These are phyloP conservation scores for Quadriops clusia DNA, from an alignment of 2,888 invertebrate species.

Conservation along the genomic window DNA sequence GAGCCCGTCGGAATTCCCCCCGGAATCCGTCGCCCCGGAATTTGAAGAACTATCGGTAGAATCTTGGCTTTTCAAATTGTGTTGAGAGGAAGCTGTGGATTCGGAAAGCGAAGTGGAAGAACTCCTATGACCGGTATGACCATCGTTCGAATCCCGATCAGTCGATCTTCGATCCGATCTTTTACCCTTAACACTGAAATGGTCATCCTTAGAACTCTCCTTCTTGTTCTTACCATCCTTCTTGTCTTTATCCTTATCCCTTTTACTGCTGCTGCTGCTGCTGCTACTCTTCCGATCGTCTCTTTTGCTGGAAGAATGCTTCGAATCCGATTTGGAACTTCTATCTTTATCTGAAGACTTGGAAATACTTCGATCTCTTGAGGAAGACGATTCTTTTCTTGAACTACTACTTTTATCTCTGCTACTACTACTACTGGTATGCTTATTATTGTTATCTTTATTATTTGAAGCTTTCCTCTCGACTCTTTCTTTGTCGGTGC, in stretches of 20 bases:
- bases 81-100: constrained; percentile 30
- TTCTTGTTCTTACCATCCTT: constrained; percentile 20
- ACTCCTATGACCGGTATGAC: constrained; percentile 38
- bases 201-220: constrained; percentile 48
- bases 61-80: constrained; percentile 21
- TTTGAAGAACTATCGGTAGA: constrained; percentile 18
- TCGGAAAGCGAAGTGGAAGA: constrained; percentile 31
- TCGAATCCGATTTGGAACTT: constrained; percentile 17
- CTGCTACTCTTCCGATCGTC: constrained; percentile 17
- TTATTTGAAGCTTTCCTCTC: constrained; percentile 5
- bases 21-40: constrained; percentile 28
- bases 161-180: constrained; percentile 58
- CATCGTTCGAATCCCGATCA: constrained; percentile 71
- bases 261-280: constrained; percentile 8
- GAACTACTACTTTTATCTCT: constrained; percentile 20
- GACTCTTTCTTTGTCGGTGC: no score
- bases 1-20: constrained; percentile 28
- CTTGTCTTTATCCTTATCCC: constrained; percentile 21
- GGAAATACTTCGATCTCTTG: constrained; percentile 15
- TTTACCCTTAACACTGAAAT: constrained; percentile 54
- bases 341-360: constrained; percentile 12
- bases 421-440: constrained; percentile 19
- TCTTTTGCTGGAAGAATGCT: constrained; percentile 5
- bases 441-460: constrained; percentile 15
- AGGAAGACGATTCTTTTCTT: constrained; percentile 18